Evolutionary conservation across 2,888 invertebrate genomes (phyloP), one percentile per base, ranked within the genome.

Genomic region (Coleophora deauratella): DNA sequence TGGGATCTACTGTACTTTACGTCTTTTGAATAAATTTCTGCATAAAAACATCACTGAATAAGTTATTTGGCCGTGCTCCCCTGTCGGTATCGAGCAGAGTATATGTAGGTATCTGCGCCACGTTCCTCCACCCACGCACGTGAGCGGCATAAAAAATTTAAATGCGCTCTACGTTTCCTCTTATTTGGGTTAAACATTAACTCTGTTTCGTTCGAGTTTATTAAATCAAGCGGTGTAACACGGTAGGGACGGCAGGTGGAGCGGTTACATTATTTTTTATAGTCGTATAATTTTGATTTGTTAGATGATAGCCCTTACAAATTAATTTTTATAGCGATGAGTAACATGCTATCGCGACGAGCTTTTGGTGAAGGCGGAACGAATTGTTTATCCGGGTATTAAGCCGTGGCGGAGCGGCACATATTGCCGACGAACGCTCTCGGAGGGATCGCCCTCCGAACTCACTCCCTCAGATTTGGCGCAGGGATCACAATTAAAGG

Each of bases 351-450:
- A 66, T 66, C 59, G 67, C 62, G 66, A 62, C 59, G 64, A 72
- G 73, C 73, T 66, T 66, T 68, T 60, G 41, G 64, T 70, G 70
- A 71, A 72, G 58, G 68, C 68, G 75, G 66, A 72, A 72, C 80
- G 66, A 79, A 82, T 81, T 70, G 72, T 71, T 79, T 78, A 78
- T 72, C 66, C 60, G 62, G 69, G 70, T 63, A 74, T 77, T 73
- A 75, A 72, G 64, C 64, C 63, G 62, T 62, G 58, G 60, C 70
- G 59, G 59, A 62, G 66, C 66, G 69, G 72, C 66, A 71, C 72
- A 72, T 74, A 77, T 72, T 72, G 72, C 62, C 56, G 59, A 50
- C 58, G 55, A 49, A 51, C 59, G 59, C 54, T 60, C 66, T 59
- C 62, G 51, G 51, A 54, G 58, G 58, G 59, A 57, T 52, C 51